Conservation (phyloP, 2,888 invertebrate genomes). For the Unio delphinus region DNA sequence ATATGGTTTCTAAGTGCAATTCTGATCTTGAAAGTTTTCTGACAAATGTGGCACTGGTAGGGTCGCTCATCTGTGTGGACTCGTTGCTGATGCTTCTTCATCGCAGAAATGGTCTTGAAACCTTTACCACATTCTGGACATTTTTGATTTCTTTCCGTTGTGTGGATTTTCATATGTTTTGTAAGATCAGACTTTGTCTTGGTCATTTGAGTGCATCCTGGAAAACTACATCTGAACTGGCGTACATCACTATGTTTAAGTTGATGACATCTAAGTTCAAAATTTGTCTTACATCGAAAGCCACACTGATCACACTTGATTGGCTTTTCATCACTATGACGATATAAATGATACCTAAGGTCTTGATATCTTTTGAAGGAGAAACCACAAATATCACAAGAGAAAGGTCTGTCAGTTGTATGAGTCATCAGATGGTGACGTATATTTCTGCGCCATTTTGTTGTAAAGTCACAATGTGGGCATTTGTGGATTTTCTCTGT, state of each 20-base stretch:
- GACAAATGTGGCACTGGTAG: conserved; percentile 49
- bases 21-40: conserved; percentile 43
- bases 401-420: conserved; percentile 32
- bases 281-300: conserved; percentile 54
- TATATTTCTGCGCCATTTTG: conserved; percentile 49
- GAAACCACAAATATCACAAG: conserved; percentile 43
- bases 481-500: conserved; percentile 43
- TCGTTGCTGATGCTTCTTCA: conserved; percentile 40
- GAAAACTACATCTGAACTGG: conserved; percentile 43
- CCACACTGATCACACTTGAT: conserved; percentile 47
- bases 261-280: conserved; percentile 51
- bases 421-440: conserved; percentile 40
- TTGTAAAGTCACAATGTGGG: conserved; percentile 43
- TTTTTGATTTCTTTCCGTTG: conserved; percentile 26
- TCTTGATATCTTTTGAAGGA: conserved; percentile 42
- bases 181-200: conserved; percentile 55
- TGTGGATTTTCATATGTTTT: conserved; percentile 52
- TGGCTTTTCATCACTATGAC: conserved; percentile 51
- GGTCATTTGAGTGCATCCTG: conserved; percentile 41
- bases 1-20: conserved; percentile 41
- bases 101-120: conserved; percentile 26
- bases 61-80: conserved; percentile 32
- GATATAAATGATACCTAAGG: conserved; percentile 46
- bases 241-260: conserved; percentile 45
- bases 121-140: conserved; percentile 46